Evolutionary conservation across 2,888 invertebrate genomes (phyloP), one percentile per base, ranked within the genome.

Genomic region (Melolontha melolontha): DNA sequence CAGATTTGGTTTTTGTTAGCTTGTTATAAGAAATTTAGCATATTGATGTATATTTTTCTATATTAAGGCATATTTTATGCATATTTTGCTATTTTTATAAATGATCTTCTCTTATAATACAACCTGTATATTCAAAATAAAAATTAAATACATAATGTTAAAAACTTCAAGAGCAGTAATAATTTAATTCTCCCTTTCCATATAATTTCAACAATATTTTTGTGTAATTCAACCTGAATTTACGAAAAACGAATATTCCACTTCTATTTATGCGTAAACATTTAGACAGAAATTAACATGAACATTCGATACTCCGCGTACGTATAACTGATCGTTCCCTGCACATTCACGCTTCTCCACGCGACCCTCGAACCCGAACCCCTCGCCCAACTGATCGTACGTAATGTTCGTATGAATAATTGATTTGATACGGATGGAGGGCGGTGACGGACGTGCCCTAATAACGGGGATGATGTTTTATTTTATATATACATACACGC

Each of bases 381-480:
- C 64, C 41, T 65, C 47, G 51, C 52, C 47, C 44, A 54, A 54
- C 54, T 52, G 64, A 54, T 65, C 54, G 64, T 47, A 44, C 54
- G 54, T 65, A 62, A 62, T 62, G 66, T 66, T 47, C 62, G 62
- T 54, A 69, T 69, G 69, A 69, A 69, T 69, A 69, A 69, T 69
- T 69, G 69, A 69, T 69, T 69, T 59, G 69, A 69, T 69, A 64
- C 42, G 54, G 66, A 44, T 50, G 65, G 68, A 64, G 59, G 69
- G 52, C 52, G 52, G 57, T 52, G 59, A 51, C 64, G 57, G 44
- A 57, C 69, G 59, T 62, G 59, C 69, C 68, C 69, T 66, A 67
- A 67, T 67, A 67, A 67, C 57, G 59, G 66, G 66, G 66, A 67
- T 62, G 59, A 62, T 67, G 66, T 59, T 67, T 67, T 67, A 62